phyloP scores from a whole-genome alignment of 2,888 invertebrate genomes.

The Tortrix viridana region DNA sequence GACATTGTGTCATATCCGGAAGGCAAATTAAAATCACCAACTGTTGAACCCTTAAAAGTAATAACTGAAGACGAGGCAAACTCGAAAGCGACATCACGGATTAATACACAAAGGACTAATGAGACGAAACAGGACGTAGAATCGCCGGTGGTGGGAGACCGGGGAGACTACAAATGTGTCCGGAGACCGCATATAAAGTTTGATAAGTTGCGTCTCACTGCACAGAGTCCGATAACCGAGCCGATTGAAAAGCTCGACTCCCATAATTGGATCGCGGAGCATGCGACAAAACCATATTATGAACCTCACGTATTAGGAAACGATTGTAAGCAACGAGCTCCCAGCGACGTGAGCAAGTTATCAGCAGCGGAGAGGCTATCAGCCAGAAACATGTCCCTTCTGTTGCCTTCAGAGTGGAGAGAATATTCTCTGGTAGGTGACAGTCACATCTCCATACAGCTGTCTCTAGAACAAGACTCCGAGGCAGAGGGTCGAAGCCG shows the following conservation, averaged over 20 bases:
- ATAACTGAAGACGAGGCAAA: background rate
- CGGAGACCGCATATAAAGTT: constrained; percentile 45
- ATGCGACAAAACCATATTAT: constrained; percentile 38
- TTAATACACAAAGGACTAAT: background rate
- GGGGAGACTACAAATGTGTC: constrained; percentile 38
- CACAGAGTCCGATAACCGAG: constrained; percentile 46
- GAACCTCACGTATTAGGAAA: background rate
- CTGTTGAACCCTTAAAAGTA: background rate
- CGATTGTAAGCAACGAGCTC: background rate
- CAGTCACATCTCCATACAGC: constrained; percentile 54
- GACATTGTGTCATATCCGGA: constrained; percentile 25
- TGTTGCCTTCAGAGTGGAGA: constrained; percentile 59
- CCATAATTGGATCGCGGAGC: constrained; percentile 53
- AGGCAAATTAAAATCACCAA: background rate
- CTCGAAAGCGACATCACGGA: background rate
- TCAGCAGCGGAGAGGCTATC: constrained; percentile 47
- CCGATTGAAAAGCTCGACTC: constrained; percentile 51
- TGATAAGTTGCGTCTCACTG: constrained; percentile 29
- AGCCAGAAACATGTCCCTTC: constrained; percentile 52
- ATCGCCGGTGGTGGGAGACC: constrained; percentile 35
- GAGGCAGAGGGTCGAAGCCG: constrained; percentile 37
- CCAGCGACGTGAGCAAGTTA: background rate
- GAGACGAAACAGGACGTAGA: background rate
- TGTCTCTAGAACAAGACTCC: constrained; percentile 53
- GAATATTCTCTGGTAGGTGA: constrained; percentile 54